phyloP scores from a whole-genome alignment of 2,888 invertebrate species.

The Diploptera punctata region DNA sequence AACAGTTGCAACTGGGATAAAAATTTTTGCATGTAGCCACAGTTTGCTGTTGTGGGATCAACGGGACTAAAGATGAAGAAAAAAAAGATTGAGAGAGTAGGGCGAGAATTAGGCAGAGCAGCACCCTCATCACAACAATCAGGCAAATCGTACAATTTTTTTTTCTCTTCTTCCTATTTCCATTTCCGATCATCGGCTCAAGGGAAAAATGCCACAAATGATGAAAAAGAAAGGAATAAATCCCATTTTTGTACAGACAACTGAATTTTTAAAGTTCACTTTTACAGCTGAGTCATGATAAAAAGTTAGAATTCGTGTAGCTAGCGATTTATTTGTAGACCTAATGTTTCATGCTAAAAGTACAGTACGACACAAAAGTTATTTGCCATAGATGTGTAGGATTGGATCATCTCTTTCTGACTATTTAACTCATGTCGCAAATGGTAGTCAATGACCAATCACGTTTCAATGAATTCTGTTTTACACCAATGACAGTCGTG shows the following conservation, averaged over 20 bases:
- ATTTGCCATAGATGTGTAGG: too few species aligned
- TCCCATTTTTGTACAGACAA: conserved; percentile 12
- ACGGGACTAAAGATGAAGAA: not conserved
- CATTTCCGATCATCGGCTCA: conserved; percentile 33
- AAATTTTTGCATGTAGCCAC: not conserved
- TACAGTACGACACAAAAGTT: too few species aligned
- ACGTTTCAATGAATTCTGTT: too few species aligned
- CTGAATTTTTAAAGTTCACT: too few species aligned
- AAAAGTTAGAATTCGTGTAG: too few species aligned
- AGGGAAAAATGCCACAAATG: conserved; percentile 34
- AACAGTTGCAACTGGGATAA: not conserved
- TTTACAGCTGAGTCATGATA: too few species aligned
- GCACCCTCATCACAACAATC: conserved; percentile 17
- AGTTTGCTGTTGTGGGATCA: not conserved
- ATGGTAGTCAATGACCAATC: too few species aligned
- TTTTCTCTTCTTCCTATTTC: conserved; percentile 29
- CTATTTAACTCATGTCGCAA: too few species aligned
- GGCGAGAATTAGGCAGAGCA: conserved; percentile 27
- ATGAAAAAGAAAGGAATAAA: conserved; percentile 20
- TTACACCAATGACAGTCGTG: too few species aligned
- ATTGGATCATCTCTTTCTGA: too few species aligned
- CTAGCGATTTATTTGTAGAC: too few species aligned
- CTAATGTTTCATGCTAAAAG: too few species aligned
- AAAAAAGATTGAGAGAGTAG: conserved; percentile 15
- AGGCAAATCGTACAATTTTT: conserved; percentile 12